These are phyloP conservation scores for Cyrtorhinus lividipennis DNA, from an alignment of 1,140 invertebrate genomes.

Conservation along the genomic window DNA sequence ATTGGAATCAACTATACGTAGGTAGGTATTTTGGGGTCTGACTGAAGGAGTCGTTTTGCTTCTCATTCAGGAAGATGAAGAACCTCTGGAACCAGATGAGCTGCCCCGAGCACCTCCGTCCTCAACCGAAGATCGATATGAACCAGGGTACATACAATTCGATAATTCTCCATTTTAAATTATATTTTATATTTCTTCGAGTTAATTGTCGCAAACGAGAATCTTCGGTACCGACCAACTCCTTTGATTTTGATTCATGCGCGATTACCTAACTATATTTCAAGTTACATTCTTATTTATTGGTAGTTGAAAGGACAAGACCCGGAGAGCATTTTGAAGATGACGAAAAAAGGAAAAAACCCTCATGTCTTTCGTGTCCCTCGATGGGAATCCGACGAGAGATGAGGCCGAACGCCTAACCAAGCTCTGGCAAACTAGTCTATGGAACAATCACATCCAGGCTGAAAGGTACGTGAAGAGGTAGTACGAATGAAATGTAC, in stretches of 20 bases:
- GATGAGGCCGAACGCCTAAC: slow-evolving; percentile 70
- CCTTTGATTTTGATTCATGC: too few relatives aligned
- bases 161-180: too few relatives aligned
- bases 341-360: slow-evolving; percentile 90
- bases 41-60: too few relatives aligned
- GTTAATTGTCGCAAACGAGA: too few relatives aligned
- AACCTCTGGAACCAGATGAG: slow-evolving; percentile 84
- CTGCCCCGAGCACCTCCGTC: slow-evolving; percentile 78
- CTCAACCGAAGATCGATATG: slow-evolving; percentile 63
- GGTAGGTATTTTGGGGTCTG: too few relatives aligned
- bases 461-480: slow-evolving; percentile 77
- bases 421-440: slow-evolving; percentile 79
- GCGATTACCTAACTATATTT: too few relatives aligned
- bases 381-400: slow-evolving; percentile 49
- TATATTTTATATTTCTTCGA: too few relatives aligned
- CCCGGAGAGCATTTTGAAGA: slow-evolving; percentile 71
- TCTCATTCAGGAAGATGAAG: slow-evolving; percentile 68
- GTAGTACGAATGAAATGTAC: too few relatives aligned
- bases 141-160: slow-evolving; percentile 42
- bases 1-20: too few relatives aligned
- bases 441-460: slow-evolving; percentile 91
- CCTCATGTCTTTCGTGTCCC: slow-evolving; percentile 90
- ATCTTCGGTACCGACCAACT: too few relatives aligned
- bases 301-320: slow-evolving; percentile 34
- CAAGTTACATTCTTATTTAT: too few relatives aligned